These are phyloP conservation scores for Noctua comes DNA, from an alignment of 2,888 invertebrate species.

Conservation along the genomic window DNA sequence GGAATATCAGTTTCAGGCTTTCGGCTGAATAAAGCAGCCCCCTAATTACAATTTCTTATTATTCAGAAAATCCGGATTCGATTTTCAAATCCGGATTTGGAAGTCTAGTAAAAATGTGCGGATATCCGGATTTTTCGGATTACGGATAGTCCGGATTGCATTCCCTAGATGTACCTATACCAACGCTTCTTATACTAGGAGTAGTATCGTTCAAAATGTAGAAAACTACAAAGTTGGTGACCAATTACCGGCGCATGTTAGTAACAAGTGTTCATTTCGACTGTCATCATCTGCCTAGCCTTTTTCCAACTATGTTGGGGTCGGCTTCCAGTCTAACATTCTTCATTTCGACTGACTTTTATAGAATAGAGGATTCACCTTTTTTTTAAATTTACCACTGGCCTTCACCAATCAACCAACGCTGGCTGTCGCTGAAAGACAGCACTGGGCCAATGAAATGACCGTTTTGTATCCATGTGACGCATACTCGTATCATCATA, in stretches of 20 bases:
- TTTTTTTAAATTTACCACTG: background rate
- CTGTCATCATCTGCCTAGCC: no score
- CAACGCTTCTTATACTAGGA: background rate
- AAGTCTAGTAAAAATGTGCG: no score
- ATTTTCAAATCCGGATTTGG: no score
- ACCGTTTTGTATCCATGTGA: background rate
- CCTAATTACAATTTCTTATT: no score
- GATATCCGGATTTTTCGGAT: no score
- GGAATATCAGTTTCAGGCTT: no score
- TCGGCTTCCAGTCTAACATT: no score
- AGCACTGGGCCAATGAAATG: background rate
- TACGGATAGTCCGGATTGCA: no score
- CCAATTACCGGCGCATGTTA: background rate
- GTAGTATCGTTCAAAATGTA: background rate
- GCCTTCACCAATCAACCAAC: background rate
- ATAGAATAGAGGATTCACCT: background rate
- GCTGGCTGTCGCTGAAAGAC: background rate
- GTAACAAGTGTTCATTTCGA: background rate
- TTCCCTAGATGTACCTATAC: background rate
- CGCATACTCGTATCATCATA: background rate
- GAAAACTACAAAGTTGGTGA: background rate
- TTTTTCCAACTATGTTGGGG: no score
- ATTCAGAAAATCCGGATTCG: no score
- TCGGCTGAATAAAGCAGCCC: no score
- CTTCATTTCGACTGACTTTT: background rate